phyloP scores from a whole-genome alignment of 2,113 vertebrate genomes.

The Boulengeromyrus knoepffleri region DNA sequence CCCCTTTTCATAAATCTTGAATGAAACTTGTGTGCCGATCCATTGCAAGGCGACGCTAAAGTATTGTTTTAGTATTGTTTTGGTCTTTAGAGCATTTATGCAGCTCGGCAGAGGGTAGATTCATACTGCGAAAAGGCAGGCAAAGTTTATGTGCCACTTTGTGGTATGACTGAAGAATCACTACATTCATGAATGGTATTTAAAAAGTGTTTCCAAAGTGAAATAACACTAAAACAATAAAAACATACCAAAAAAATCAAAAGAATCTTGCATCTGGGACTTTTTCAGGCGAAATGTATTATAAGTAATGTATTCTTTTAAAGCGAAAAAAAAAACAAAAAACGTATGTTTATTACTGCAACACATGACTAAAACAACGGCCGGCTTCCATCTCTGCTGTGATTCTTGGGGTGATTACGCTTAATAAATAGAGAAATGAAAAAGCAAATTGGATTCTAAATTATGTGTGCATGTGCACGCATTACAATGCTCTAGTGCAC shows the following conservation, averaged over 20 bases:
- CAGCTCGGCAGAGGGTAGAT: neutral
- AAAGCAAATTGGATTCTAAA: slow-evolving; percentile 15
- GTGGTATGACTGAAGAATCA: neutral
- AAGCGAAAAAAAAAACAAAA: neutral
- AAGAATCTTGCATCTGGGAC: neutral
- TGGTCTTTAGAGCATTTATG: neutral
- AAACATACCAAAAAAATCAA: neutral
- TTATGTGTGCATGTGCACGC: neutral
- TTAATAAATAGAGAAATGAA: slow-evolving; percentile 16
- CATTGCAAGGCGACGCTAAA: neutral
- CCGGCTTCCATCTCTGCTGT: neutral
- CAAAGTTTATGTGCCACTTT: neutral
- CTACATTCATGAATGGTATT: neutral
- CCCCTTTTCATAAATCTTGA: neutral
- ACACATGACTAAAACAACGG: neutral
- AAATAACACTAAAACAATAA: neutral
- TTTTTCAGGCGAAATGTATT: neutral
- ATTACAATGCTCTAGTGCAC: neutral
- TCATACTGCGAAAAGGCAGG: neutral
- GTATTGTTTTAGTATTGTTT: neutral
- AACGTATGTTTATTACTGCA: neutral
- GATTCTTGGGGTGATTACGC: neutral
- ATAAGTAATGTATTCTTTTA: neutral
- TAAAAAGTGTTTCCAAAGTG: neutral
- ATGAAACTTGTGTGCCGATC: neutral